These are phyloP conservation scores for Stictonetta naevosa DNA, from an alignment of 2,113 vertebrate genomes.

Conservation along the genomic window DNA sequence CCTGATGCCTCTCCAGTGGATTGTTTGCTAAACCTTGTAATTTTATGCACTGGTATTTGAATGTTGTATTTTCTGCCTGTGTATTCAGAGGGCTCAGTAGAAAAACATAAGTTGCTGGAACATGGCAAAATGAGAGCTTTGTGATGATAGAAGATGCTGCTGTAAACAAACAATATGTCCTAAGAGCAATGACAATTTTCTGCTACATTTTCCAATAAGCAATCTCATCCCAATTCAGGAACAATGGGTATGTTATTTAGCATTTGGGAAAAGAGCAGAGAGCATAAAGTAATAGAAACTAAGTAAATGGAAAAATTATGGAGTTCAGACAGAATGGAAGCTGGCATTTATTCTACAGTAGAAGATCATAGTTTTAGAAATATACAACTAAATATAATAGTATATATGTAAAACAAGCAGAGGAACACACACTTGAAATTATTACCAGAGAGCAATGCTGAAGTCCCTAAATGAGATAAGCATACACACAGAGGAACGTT, in stretches of 20 bases:
- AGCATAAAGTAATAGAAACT: not conserved
- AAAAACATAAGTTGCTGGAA: not conserved
- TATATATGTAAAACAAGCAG: not conserved
- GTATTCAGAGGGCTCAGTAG: not conserved
- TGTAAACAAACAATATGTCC: not conserved
- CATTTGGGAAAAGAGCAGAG: not conserved
- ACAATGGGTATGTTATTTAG: not conserved
- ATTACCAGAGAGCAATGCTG: not conserved
- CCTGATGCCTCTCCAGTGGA: not conserved
- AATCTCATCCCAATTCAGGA: not conserved
- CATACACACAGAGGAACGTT: accelerated
- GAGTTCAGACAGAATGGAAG: not conserved
- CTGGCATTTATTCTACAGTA: not conserved
- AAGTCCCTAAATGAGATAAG: not conserved
- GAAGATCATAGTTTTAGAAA: not conserved
- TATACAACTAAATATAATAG: not conserved
- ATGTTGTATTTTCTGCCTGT: slow-evolving; percentile 30
- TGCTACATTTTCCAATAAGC: not conserved
- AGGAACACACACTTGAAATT: not conserved
- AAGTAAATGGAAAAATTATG: not conserved
- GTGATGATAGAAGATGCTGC: not conserved
- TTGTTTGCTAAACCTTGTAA: slow-evolving; percentile 57
- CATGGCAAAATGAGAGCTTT: not conserved
- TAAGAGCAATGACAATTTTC: slow-evolving; percentile 15
- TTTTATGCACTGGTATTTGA: slow-evolving; percentile 30